Conservation (phyloP, 2,888 invertebrate species). For the Oasisia sp. region DNA sequence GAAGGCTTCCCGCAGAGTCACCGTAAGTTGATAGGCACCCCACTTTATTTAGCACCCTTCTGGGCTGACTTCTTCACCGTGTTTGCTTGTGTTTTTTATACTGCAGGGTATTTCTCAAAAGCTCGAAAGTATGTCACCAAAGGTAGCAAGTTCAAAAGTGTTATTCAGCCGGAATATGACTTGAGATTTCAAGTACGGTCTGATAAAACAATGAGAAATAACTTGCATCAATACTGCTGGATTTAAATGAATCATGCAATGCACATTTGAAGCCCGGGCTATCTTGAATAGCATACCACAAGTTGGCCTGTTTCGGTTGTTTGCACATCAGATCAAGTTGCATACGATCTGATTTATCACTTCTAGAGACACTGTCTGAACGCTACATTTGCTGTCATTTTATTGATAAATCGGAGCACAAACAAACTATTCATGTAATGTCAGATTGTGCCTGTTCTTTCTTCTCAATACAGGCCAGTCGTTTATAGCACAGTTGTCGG, state of each 20-base stretch:
- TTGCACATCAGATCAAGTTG: background rate
- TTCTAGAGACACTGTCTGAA: background rate
- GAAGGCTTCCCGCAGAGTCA: conserved; percentile 58
- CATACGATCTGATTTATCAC: background rate
- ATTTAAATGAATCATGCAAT: background rate
- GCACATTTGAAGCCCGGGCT: too few species aligned
- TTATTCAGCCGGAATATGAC: background rate
- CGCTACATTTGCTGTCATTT: background rate
- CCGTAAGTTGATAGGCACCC: background rate
- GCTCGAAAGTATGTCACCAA: background rate
- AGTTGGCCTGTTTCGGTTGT: background rate
- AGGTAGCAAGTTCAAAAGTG: background rate
- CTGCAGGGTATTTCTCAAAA: background rate
- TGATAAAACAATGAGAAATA: background rate
- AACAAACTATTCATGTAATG: background rate
- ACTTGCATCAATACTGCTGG: background rate
- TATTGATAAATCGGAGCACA: background rate
- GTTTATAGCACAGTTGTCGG: background rate
- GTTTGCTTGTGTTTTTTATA: background rate
- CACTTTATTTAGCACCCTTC: background rate
- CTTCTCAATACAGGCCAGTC: background rate
- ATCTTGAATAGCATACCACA: background rate
- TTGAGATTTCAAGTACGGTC: background rate
- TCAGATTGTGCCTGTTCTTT: background rate
- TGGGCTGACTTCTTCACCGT: background rate